A percentile compares a stretch with the other conserved stretches of the same genome.
phyloP scores from a whole-genome alignment of 1,140 invertebrate species.

The Sitophilus oryzae region DNA sequence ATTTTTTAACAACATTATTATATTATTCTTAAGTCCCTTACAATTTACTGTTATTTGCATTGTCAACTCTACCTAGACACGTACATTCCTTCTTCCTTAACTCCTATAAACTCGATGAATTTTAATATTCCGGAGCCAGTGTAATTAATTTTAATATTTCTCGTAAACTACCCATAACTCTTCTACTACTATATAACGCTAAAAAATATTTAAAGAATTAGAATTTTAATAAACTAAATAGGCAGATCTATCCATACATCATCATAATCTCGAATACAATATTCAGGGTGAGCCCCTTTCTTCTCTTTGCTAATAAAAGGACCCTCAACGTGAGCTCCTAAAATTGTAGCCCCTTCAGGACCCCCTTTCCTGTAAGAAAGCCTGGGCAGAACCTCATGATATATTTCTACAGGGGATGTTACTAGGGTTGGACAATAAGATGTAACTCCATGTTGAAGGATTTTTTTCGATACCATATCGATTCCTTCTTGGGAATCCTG shows the following conservation, averaged over 20 bases:
- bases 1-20: too few species aligned
- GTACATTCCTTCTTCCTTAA: conserved; percentile 67
- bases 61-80: conserved; percentile 74
- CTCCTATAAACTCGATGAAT: conserved; percentile 68
- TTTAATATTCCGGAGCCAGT: conserved; percentile 85
- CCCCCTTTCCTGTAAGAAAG: conserved; percentile 61
- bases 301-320: conserved; percentile 92
- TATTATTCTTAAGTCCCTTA: too few species aligned
- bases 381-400: conserved; percentile 69
- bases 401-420: conserved; percentile 75
- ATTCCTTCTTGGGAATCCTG: conserved; percentile 75
- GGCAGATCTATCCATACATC: too few species aligned
- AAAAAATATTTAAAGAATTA: too few species aligned
- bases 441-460: conserved; percentile 85
- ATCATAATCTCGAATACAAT: conserved; percentile 65
- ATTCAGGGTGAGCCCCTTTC: conserved; percentile 85
- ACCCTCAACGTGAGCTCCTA: conserved; percentile 92
- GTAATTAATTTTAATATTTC: conserved; percentile 85
- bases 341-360: conserved; percentile 62
- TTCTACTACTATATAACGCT: too few species aligned
- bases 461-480: conserved; percentile 68
- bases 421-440: conserved; percentile 98
- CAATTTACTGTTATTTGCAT: too few species aligned
- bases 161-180: conserved; percentile 73
- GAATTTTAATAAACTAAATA: too few species aligned